These are phyloP conservation scores for Cromileptes altivelis DNA, from an alignment of 2,113 vertebrate genomes.

Conservation along the genomic window DNA sequence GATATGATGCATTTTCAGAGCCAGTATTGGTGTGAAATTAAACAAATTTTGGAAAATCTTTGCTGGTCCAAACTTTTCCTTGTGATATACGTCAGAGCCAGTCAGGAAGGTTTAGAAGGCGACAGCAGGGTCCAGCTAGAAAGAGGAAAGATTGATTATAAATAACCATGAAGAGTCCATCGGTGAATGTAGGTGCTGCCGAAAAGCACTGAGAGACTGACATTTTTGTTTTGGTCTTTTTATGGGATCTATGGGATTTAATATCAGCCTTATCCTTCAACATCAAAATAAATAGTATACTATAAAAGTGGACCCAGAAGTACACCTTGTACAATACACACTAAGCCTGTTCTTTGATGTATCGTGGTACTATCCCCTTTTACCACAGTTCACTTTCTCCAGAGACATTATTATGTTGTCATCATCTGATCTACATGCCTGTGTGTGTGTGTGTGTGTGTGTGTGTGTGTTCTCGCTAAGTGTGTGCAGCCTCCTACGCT, in stretches of 20 bases:
- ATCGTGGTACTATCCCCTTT: not conserved
- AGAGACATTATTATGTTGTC: not conserved
- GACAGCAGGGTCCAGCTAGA: no score
- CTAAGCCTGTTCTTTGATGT: not conserved
- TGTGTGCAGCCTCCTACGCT: constrained; percentile 41
- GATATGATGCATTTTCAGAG: no score
- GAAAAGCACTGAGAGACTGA: not conserved
- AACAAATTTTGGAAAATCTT: no score
- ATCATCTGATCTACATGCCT: not conserved
- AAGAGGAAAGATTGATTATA: no score
- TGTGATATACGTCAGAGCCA: no score
- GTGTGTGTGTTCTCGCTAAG: not conserved
- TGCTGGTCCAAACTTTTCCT: no score
- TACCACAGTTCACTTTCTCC: not conserved
- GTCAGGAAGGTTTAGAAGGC: no score
- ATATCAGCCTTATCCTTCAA: not conserved
- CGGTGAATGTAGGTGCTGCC: not conserved
- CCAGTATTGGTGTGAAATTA: no score
- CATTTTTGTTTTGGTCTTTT: not conserved
- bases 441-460: constrained; percentile 11
- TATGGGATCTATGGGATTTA: not conserved
- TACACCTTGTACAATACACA: no score
- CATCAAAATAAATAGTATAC: not conserved
- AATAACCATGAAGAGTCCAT: no score
- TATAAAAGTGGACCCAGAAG: not conserved